phyloP scores from a whole-genome alignment of 2,888 invertebrate genomes.

The Lepas anatifera region DNA sequence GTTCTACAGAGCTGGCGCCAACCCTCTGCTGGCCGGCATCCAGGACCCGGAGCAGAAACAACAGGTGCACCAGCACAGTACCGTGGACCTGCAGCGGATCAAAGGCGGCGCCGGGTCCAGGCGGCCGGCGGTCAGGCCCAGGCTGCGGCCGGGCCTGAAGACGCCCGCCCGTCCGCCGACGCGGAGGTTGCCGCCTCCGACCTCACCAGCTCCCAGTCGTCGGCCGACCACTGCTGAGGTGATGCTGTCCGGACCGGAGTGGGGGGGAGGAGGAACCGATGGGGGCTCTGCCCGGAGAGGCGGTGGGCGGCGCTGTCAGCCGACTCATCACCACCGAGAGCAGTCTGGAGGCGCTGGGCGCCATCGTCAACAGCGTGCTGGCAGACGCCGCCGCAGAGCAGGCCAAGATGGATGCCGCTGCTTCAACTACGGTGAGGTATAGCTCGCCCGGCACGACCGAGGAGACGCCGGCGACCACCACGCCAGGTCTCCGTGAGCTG shows the following conservation, averaged over 20 bases:
- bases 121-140: not conserved
- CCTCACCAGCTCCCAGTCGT: not conserved
- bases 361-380: not conserved
- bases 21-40: slow-evolving; percentile 9
- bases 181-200: not conserved
- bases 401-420: too few species aligned
- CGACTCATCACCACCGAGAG: not conserved
- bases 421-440: too few species aligned
- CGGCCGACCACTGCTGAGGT: not conserved
- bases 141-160: not conserved
- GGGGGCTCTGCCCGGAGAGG: not conserved
- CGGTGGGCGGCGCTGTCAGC: not conserved
- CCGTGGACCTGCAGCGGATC: not conserved
- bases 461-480: too few species aligned
- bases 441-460: not conserved
- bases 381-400: too few species aligned
- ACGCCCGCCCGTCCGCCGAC: not conserved
- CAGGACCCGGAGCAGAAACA: not conserved
- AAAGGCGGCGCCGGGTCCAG: not conserved
- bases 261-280: not conserved
- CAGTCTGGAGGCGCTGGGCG: not conserved
- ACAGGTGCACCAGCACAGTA: not conserved
- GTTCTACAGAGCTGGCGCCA: not conserved
- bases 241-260: not conserved
- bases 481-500: not conserved